phyloP scores from a whole-genome alignment of 1,140 invertebrate genomes.

The Amphibalanus amphitrite region DNA sequence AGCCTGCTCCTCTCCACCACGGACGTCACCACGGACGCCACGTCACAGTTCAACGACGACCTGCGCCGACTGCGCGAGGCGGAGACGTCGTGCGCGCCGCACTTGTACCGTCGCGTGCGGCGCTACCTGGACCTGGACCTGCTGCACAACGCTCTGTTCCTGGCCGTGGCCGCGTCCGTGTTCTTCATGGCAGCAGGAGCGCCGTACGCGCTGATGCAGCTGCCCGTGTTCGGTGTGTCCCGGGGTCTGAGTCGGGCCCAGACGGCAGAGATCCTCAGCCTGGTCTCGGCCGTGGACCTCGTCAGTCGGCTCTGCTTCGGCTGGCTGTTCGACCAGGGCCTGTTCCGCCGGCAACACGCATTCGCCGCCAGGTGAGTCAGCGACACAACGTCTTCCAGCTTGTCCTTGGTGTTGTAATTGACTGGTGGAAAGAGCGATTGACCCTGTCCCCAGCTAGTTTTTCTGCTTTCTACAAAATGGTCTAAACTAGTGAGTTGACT shows the following conservation, averaged over 20 bases:
- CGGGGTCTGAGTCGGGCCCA: conserved; percentile 46
- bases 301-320: conserved; percentile 47
- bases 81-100: neutral
- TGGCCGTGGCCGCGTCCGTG: conserved; percentile 48
- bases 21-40: neutral
- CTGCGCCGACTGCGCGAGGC: neutral
- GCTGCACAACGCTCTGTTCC: conserved; percentile 37
- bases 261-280: conserved; percentile 47
- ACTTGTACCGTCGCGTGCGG: conserved; percentile 1
- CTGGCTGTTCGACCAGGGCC: conserved; percentile 19
- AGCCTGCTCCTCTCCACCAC: neutral
- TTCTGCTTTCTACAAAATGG: no score
- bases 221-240: conserved; percentile 46
- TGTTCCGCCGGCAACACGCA: conserved; percentile 5
- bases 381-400: no score
- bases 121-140: conserved; percentile 40
- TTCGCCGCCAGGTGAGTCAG: neutral
- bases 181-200: conserved; percentile 54
- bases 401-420: no score
- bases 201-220: conserved; percentile 52
- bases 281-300: conserved; percentile 48
- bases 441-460: no score
- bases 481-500: no score
- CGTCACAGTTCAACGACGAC: conserved; percentile 1
- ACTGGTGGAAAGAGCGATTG: no score